Conservation (phyloP, 2,888 invertebrate species). For the Philereme vetulata region DNA sequence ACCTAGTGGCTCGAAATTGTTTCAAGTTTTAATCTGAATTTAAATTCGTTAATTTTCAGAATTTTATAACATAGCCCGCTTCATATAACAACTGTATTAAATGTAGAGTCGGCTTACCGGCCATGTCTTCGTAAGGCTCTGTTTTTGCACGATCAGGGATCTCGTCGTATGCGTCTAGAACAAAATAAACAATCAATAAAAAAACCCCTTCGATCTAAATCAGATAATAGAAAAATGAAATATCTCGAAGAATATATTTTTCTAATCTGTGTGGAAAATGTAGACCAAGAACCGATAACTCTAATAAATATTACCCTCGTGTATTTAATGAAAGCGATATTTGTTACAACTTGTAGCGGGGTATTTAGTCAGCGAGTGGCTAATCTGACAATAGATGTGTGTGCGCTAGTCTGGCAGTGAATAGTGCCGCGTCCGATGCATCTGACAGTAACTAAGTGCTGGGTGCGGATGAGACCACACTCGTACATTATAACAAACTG, state of each 20-base stretch:
- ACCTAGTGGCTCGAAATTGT: conserved; percentile 39
- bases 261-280: no score
- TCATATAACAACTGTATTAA: neutral
- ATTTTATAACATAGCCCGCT: conserved; percentile 9
- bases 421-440: conserved; percentile 61
- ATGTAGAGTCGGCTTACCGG: conserved; percentile 45
- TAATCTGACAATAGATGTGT: conserved; percentile 66
- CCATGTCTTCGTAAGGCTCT: conserved; percentile 47
- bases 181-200: conserved; percentile 12
- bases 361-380: conserved; percentile 40
- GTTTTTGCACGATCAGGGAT: conserved; percentile 45
- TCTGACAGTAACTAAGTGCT: conserved; percentile 69
- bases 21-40: conserved; percentile 31
- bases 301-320: neutral
- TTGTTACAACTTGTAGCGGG: conserved; percentile 32
- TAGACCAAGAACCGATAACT: no score
- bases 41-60: conserved; percentile 34
- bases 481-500: conserved; percentile 59
- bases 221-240: no score
- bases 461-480: conserved; percentile 63
- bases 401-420: conserved; percentile 53
- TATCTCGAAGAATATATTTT: no score
- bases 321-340: conserved; percentile 19
- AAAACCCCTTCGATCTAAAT: no score
- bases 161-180: conserved; percentile 50